Base-by-base conservation (phyloP, 1,140 invertebrate genomes). In the Apis dorsata region DNA sequence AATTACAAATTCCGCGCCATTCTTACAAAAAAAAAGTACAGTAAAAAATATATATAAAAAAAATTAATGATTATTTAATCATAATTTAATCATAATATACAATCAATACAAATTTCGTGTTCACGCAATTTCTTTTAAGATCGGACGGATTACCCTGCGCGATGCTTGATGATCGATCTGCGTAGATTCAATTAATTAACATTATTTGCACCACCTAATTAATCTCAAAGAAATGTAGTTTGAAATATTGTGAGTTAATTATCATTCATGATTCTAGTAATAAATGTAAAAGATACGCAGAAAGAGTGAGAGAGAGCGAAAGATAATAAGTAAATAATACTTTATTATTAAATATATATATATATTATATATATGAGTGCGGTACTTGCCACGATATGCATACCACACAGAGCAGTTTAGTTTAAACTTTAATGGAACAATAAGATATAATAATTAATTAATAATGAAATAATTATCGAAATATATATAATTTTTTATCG, bases 401-500 rank as follows among this genome's bases (percentile, higher is more conserved):
- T 79, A 84, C 85, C 85, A 83, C 76, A 84, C 83, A 79, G 66
- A 88, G 78, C 87, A 89, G 80, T 91, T 91, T 90, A 90, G 86
- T 90, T 91, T 87, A 90, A 89, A 89, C 72, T 89, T 84, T 89
- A 91, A 87, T 89, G 85, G 83, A 91, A 90, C 86, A 91, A 90
- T 90, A 90, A 90, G 73, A 83, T 79, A 77, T 59, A 69, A 90
- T 91, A 81, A 87, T 88, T 89, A 88, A 91, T 90, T 90, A 88
- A 90, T 85, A 86, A 90, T 89, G 90, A 88, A 91, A 85, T 91
- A 91, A 91, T 89, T 90, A 91, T 90, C 83, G 79, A 91, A 90
- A 92, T 88, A 88, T 84, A 83, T 92, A 91, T 92, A 92, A 92
- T 92, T 92, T 92, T 92, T 90, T 92, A 92, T 92, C 65, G 88